Conservation (phyloP, 2,888 invertebrate genomes). For the Morpho achilles region DNA sequence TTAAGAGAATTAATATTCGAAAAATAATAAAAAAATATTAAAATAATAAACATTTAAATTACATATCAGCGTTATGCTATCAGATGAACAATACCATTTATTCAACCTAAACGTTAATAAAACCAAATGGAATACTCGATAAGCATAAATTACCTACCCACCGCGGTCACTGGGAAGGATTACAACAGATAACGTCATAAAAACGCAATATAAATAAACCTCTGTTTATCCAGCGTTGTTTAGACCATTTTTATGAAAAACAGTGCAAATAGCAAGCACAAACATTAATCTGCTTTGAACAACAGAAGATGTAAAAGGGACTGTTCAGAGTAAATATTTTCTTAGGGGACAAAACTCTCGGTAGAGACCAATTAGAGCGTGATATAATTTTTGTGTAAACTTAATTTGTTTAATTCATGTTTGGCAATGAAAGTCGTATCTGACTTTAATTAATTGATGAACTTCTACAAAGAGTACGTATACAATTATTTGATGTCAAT, state of each 20-base stretch:
- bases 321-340: constrained; percentile 63
- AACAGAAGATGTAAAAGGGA: constrained; percentile 73
- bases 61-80: not conserved
- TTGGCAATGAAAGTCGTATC: constrained; percentile 25
- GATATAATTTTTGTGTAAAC: constrained; percentile 72
- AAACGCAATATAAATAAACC: constrained; percentile 50
- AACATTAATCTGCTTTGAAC: constrained; percentile 78
- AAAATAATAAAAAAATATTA: too few relatives aligned
- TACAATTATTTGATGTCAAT: not conserved
- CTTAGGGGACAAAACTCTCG: constrained; percentile 66
- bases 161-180: constrained; percentile 38
- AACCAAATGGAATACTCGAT: constrained; percentile 20
- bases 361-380: constrained; percentile 73
- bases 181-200: constrained; percentile 53
- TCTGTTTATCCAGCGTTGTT: constrained; percentile 64
- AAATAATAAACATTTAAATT: too few relatives aligned
- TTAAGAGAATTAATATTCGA: too few relatives aligned
- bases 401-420: constrained; percentile 54
- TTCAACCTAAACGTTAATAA: constrained; percentile 10
- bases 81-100: constrained; percentile 6
- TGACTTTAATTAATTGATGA: constrained; percentile 20
- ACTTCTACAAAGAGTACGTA: constrained; percentile 8
- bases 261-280: constrained; percentile 69
- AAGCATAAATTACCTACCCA: constrained; percentile 31
- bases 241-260: constrained; percentile 75